Evolutionary conservation across 1,140 invertebrate genomes (phyloP).

Genomic region (Calliphora vicina): DNA sequence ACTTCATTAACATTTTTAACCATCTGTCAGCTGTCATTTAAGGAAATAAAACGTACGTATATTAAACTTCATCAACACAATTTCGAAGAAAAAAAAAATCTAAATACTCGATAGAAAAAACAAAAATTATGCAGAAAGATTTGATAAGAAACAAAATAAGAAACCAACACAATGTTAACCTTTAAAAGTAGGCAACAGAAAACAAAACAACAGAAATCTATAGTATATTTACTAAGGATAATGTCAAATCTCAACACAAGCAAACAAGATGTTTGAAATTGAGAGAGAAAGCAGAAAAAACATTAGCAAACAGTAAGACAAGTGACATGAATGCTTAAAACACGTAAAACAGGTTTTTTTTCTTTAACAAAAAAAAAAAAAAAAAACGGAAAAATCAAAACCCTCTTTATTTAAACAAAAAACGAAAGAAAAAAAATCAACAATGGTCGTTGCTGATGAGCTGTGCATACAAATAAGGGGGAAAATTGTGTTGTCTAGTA

Average conservation of each 20-base stretch:
- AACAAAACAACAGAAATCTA: background rate
- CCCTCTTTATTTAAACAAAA: conserved; percentile 10
- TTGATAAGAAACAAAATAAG: background rate
- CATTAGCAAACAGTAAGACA: background rate
- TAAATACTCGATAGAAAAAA: background rate
- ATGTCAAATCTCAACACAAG: conserved; percentile 1
- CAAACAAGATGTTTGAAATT: background rate
- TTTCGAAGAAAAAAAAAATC: background rate
- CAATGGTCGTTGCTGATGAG: background rate
- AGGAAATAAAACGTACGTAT: conserved; percentile 28
- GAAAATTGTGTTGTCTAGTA: background rate
- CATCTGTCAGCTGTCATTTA: conserved; percentile 32
- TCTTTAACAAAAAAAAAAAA: background rate
- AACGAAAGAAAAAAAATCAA: background rate
- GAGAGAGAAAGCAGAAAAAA: background rate
- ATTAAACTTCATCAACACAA: conserved; percentile 8
- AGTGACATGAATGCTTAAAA: background rate
- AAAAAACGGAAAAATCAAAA: background rate
- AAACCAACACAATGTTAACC: background rate
- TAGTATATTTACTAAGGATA: conserved; percentile 21
- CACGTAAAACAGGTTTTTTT: conserved; percentile 16
- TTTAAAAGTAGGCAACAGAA: background rate
- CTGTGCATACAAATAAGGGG: conserved; percentile 7
- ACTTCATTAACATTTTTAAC: conserved; percentile 24
- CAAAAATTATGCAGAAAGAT: background rate